Percentiles rank a stretch among this genome's conserved stretches.
phyloP scores from a whole-genome alignment of 2,797 vertebrate species.

The Telmatherina bonti region DNA sequence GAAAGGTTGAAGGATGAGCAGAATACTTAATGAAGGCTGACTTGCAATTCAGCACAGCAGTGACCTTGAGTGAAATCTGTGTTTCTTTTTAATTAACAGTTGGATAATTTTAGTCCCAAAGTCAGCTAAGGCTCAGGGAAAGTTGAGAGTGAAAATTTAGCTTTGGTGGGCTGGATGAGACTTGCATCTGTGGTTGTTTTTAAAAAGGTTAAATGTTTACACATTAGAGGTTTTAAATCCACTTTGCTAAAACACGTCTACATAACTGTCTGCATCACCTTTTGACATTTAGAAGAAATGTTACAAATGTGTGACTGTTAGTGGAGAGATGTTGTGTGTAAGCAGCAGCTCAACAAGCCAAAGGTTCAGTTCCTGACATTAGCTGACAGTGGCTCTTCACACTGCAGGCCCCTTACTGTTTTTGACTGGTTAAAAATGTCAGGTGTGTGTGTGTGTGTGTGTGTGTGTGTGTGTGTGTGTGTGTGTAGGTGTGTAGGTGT shows the following conservation, averaged over 20 bases:
- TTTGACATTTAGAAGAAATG: background rate
- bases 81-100: background rate
- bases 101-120: background rate
- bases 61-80: background rate
- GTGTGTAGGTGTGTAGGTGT: too few species aligned
- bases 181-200: too few species aligned
- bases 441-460: too few species aligned
- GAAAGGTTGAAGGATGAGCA: background rate
- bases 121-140: background rate
- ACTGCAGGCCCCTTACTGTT: too few species aligned
- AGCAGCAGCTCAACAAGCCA: too few species aligned
- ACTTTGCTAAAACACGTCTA: too few species aligned
- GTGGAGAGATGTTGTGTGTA: too few species aligned
- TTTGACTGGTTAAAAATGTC: too few species aligned
- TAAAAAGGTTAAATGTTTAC: background rate
- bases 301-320: too few species aligned
- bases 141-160: background rate
- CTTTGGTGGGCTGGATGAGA: background rate
- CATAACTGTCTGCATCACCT: background rate
- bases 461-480: too few species aligned
- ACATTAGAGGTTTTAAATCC: background rate
- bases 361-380: too few species aligned
- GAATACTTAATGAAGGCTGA: background rate
- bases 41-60: background rate
- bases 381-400: too few species aligned